phyloP scores from a whole-genome alignment of 2,113 vertebrate species.

The Chelonoidis abingdonii region DNA sequence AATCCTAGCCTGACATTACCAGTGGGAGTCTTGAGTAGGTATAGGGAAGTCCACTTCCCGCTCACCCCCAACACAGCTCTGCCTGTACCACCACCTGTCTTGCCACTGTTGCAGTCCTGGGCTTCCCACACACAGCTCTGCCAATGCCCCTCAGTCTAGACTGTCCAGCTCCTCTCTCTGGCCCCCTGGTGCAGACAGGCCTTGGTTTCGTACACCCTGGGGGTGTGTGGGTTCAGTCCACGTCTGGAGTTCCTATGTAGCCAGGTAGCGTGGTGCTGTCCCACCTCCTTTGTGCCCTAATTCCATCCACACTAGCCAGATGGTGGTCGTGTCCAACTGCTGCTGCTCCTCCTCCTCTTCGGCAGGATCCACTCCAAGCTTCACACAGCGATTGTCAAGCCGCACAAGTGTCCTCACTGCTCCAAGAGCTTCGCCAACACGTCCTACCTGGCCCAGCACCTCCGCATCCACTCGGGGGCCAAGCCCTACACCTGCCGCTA shows the following conservation, averaged over 20 bases:
- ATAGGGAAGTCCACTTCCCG: slow-evolving; percentile 17
- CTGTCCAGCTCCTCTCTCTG: slow-evolving; percentile 76
- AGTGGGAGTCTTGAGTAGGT: background rate
- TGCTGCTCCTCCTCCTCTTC: slow-evolving; percentile 86
- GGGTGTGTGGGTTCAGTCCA: slow-evolving; percentile 40
- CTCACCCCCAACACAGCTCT: background rate
- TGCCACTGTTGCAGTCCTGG: slow-evolving; percentile 36
- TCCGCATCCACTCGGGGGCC: slow-evolving; percentile 94
- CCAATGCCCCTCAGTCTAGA: slow-evolving; percentile 66
- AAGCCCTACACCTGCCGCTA: slow-evolving; percentile 92
- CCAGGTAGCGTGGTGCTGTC: slow-evolving; percentile 75
- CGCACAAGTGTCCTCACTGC: slow-evolving; percentile 96
- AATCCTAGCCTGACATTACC: slow-evolving; percentile 19
- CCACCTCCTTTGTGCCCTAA: slow-evolving; percentile 73
- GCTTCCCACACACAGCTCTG: slow-evolving; percentile 66
- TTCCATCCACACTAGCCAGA: slow-evolving; percentile 74
- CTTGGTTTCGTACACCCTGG: slow-evolving; percentile 47
- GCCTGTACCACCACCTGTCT: slow-evolving; percentile 39
- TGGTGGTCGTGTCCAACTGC: slow-evolving; percentile 76
- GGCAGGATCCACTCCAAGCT: slow-evolving; percentile 93
- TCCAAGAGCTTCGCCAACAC: slow-evolving; percentile 96
- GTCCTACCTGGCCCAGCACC: slow-evolving; percentile 93
- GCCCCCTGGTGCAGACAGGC: slow-evolving; percentile 70
- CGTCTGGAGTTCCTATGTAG: slow-evolving; percentile 66
- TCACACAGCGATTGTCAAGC: slow-evolving; percentile 94